phyloP scores from a whole-genome alignment of 2,113 vertebrate species.

The Brachypteracias leptosomus region DNA sequence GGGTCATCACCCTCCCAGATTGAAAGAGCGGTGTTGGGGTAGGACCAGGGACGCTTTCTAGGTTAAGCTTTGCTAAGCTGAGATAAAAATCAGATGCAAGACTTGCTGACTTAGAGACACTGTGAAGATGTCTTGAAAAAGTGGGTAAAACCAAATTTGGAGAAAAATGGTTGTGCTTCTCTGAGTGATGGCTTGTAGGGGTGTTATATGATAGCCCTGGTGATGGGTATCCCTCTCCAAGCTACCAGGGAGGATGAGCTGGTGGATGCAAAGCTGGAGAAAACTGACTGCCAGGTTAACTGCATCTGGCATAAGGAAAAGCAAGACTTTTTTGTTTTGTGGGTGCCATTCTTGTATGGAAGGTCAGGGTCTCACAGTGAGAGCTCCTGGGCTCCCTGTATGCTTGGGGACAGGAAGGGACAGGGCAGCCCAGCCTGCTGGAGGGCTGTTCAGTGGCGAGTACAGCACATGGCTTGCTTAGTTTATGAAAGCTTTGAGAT shows the following conservation, averaged over 20 bases:
- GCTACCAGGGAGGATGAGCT: not conserved
- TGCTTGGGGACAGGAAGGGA: not conserved
- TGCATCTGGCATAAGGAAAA: not conserved
- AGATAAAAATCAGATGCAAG: not conserved
- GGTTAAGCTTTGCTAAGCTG: not conserved
- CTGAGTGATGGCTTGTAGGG: not conserved
- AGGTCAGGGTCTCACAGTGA: not conserved
- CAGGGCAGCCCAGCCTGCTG: not conserved
- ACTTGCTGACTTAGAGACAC: not conserved
- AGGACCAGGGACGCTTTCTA: not conserved
- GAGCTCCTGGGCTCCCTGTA: not conserved
- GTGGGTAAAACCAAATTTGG: not conserved
- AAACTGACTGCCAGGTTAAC: not conserved
- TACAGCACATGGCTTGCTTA: not conserved
- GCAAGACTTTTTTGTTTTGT: not conserved
- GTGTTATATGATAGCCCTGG: not conserved
- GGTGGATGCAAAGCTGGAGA: not conserved
- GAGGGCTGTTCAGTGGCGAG: not conserved
- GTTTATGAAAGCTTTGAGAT: constrained; percentile 31
- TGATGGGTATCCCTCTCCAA: not conserved
- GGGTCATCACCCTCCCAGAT: not conserved
- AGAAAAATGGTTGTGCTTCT: not conserved
- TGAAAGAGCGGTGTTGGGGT: not conserved
- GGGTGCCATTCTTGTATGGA: accelerated
- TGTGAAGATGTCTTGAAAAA: constrained; percentile 21